Percentiles rank a stretch among this genome's conserved stretches.
Conservation (phyloP, 1,140 invertebrate species). For the Cardiocondyla obscurior region DNA sequence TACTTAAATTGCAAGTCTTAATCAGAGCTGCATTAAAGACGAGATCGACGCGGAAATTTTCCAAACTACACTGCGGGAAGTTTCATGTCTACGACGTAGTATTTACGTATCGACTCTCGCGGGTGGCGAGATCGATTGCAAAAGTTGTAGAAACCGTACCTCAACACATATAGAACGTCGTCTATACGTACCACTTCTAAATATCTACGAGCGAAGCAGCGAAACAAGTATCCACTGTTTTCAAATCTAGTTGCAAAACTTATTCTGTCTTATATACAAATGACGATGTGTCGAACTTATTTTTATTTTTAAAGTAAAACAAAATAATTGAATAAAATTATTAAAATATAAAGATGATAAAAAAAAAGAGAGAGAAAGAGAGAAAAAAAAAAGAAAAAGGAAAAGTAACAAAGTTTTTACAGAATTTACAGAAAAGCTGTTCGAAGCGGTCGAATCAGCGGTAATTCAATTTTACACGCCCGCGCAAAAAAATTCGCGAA, state of each 20-base stretch:
- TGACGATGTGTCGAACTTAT: not conserved
- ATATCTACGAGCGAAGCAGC: slow-evolving; percentile 17
- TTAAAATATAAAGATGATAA: not conserved
- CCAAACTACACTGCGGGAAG: slow-evolving; percentile 30
- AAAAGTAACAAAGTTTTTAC: not conserved
- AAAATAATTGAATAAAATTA: not conserved
- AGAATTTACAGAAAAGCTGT: not conserved
- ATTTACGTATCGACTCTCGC: slow-evolving; percentile 69
- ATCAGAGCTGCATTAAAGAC: not conserved
- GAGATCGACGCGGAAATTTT: not conserved
- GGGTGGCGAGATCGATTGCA: slow-evolving; percentile 74
- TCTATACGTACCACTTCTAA: slow-evolving; percentile 15
- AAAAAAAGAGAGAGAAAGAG: too few species aligned
- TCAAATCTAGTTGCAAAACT: slow-evolving; percentile 12
- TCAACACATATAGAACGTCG: slow-evolving; percentile 71
- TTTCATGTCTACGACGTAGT: slow-evolving; percentile 70
- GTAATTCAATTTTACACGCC: not conserved
- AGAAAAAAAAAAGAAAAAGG: too few species aligned
- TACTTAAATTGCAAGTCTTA: not conserved
- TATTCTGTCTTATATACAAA: not conserved
- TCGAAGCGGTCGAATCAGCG: not conserved
- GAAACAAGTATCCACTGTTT: not conserved
- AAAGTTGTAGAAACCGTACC: slow-evolving; percentile 70
- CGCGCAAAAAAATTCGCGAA: not conserved
- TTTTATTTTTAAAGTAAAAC: not conserved